Evolutionary conservation across 2,888 invertebrate species (phyloP), one percentile per base, ranked within the genome.

Genomic region (Rhogogaster chlorosoma): DNA sequence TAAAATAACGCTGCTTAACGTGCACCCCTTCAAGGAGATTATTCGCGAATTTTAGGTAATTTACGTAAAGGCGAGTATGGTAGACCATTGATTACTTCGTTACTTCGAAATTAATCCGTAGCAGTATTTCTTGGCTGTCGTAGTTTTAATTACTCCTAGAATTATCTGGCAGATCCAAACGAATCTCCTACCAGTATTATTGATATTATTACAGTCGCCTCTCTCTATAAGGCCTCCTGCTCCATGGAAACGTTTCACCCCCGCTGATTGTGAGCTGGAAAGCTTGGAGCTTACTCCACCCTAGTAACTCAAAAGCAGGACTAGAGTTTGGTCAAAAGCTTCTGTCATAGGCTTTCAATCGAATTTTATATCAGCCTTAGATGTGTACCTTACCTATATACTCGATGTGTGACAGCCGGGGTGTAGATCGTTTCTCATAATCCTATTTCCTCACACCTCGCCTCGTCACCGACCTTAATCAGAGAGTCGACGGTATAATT

Each of bases 141-240:
- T 80, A 38, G 61, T 61, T 61, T 38, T 38, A n/a, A 80, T 80
- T 15, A 61, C 9, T 18, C 18, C 18, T 73, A 42, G 12, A 22
- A 15, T 73, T n/a, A n/a, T 42, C 42, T 26, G 70, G 36, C 45
- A 45, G 42, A 75, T 42, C 29, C 53, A 29, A 53, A 36, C 57
- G 78, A 78, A 10, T 64, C 12, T 82, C 22, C 57, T 42, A 42
- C 38, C 82, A 82, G 82, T 64, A 82, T 82, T 82, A 82, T 82
- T 82, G 61, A 64, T 82, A 82, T 82, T 42, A 45, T 53, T 70
- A 61, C 61, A 61, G 22, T 67, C 67, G 32, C 18, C 15, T 67
- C 67, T 67, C 29, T 32, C 32, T 12, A 5, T 18, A 32, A 67
- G 67, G 32, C 32, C 6, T 32, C 32, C 67, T 67, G 67, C 12